A percentile compares a stretch with the other conserved stretches of the same genome.
These are phyloP conservation scores for Eurytoma adleriae DNA, from an alignment of 2,888 invertebrate species.

Conservation along the genomic window DNA sequence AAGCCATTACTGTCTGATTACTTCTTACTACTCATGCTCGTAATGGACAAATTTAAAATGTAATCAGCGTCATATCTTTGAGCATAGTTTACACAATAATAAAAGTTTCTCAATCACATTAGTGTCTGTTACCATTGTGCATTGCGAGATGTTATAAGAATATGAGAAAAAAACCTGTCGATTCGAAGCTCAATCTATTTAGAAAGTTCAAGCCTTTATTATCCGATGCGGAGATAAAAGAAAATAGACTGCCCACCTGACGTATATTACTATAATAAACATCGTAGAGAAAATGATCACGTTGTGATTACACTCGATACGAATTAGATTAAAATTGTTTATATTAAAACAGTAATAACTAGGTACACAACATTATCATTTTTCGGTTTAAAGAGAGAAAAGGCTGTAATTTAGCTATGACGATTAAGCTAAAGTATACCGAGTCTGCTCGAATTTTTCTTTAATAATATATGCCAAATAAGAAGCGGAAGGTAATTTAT, in stretches of 20 bases:
- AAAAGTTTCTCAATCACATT: constrained; percentile 12
- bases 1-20: constrained; percentile 16
- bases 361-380: too few relatives aligned
- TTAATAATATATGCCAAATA: too few relatives aligned
- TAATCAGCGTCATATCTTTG: background rate
- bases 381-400: too few relatives aligned
- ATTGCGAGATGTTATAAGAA: constrained; percentile 12
- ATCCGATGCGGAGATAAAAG: background rate
- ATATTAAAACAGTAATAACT: too few relatives aligned
- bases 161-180: background rate
- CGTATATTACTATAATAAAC: background rate
- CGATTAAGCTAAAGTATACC: too few relatives aligned
- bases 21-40: constrained; percentile 13
- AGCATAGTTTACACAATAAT: background rate
- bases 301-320: too few relatives aligned
- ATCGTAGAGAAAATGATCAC: background rate
- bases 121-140: background rate
- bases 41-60: constrained; percentile 1
- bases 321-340: too few relatives aligned
- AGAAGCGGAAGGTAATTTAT: too few relatives aligned
- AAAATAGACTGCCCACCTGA: background rate
- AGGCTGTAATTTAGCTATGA: too few relatives aligned
- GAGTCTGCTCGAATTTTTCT: too few relatives aligned
- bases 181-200: background rate
- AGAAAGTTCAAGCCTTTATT: constrained; percentile 1